Evolutionary conservation across 2,113 vertebrate genomes (phyloP).

Genomic region (Anhinga rufa): DNA sequence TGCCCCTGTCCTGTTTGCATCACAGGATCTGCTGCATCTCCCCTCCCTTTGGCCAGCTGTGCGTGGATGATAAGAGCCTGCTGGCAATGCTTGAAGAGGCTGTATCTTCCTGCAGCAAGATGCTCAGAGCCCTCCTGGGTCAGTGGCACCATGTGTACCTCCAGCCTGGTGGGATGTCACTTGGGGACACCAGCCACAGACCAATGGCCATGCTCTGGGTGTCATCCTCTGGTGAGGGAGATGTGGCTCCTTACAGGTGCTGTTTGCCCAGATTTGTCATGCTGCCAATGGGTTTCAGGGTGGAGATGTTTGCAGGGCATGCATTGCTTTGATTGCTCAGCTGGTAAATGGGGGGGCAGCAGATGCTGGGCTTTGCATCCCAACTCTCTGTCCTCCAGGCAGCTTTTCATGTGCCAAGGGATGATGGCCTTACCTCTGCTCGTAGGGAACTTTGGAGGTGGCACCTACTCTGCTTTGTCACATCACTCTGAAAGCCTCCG

Average conservation of each 20-base stretch:
- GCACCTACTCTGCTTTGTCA: background rate
- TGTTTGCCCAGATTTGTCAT: background rate
- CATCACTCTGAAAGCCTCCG: background rate
- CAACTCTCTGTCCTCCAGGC: background rate
- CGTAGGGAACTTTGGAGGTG: background rate
- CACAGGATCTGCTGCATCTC: background rate
- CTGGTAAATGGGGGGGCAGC: background rate
- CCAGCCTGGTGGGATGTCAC: background rate
- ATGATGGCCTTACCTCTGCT: background rate
- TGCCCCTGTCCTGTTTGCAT: background rate
- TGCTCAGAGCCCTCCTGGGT: background rate
- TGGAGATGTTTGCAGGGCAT: background rate
- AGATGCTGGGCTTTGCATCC: background rate
- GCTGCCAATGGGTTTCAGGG: background rate
- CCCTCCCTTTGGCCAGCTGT: background rate
- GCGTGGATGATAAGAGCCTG: background rate
- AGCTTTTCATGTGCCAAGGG: background rate
- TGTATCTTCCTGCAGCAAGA: background rate
- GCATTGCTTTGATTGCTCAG: rapidly evolving
- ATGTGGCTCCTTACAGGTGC: background rate
- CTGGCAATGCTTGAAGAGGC: background rate
- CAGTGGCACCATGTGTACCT: rapidly evolving
- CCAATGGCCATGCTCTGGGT: background rate
- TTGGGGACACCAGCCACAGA: background rate
- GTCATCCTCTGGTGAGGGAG: background rate